Evolutionary conservation across 2,797 vertebrate species (phyloP).

Genomic region (Enteromius afrohamiltoni): DNA sequence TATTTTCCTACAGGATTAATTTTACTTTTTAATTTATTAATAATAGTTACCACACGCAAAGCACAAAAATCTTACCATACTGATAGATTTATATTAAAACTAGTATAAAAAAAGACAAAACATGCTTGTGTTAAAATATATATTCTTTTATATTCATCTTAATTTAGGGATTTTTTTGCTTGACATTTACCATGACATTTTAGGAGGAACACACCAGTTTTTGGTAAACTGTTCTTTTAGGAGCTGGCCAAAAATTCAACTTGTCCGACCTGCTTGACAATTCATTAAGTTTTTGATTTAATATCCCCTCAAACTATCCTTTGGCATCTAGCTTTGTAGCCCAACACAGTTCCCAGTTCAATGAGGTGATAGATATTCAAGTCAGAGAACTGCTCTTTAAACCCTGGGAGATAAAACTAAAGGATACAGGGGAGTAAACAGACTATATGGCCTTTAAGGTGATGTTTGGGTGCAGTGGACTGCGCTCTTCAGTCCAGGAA

Average conservation of each 20-base stretch:
- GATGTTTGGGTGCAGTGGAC: slow-evolving; percentile 69
- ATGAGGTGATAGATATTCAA: slow-evolving; percentile 67
- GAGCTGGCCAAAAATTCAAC: neutral
- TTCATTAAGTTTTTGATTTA: neutral
- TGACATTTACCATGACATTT: neutral
- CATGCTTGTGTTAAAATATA: neutral
- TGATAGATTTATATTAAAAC: neutral
- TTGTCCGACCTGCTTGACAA: neutral
- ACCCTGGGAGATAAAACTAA: slow-evolving; percentile 68
- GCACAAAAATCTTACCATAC: neutral
- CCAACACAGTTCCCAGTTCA: slow-evolving; percentile 32
- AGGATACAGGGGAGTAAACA: slow-evolving; percentile 76
- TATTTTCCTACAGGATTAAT: neutral
- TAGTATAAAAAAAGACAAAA: neutral
- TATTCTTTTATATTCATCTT: neutral
- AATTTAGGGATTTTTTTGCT: neutral
- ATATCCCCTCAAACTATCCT: neutral
- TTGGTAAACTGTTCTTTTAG: too few relatives aligned
- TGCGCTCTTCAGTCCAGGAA: slow-evolving; percentile 68
- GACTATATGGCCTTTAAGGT: slow-evolving; percentile 79
- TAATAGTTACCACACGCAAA: neutral
- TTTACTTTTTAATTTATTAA: neutral
- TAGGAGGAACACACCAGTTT: neutral
- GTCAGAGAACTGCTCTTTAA: slow-evolving; percentile 61
- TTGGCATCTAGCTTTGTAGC: slow-evolving; percentile 1